Base-by-base conservation (phyloP, 2,797 vertebrate genomes). In the Cyclura pinguis region DNA sequence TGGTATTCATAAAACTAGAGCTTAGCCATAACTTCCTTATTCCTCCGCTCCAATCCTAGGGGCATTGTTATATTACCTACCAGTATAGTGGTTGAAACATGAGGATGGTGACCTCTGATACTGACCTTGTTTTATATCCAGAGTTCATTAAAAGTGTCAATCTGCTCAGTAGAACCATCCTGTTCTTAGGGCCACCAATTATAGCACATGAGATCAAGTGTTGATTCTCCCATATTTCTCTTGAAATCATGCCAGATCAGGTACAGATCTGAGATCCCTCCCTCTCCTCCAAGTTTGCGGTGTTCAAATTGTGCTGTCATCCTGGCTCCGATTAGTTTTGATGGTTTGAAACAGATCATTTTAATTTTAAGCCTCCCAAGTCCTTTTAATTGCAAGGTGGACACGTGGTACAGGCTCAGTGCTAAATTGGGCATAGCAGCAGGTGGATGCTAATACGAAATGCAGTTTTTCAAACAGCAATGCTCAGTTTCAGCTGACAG, bases 341-440 rank as follows among this genome's bases (percentile, higher is more conserved):
- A 67, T n/a, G 1, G 3, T 82, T 92, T 91, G 27, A 77, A 89
- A 32, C 14, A 29, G 86, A 55, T 92, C 91, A 62, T 90, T 94
- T 92, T 89, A 32, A 91, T 89, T 91, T 64, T 9, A 84, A 89
- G 14, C 6, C 35, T 59, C n/a, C 76, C 62, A 67, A 52, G 2
- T 62, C 74, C 72, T 93, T 92, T 93, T 91, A 84, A 91, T 94
- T 92, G 84, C 84, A 92, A 93, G 62, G 87, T 84, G 80, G 24
- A 14, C 57, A 24, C 38, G 35, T 80, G 67, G 27, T 64, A 2
- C 24, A n/a, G 8, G 47, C 1, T 29, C 14, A 55, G 62, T 87
- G 67, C 20, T 85, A 77, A 91, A 91, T 29, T 91, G 42, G 64
- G 89, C 82, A 76, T 29, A 50, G 29, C 35, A 85, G 67, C 52